These are phyloP conservation scores for Polymixis lichenea DNA, from an alignment of 2,888 invertebrate species.

Conservation along the genomic window DNA sequence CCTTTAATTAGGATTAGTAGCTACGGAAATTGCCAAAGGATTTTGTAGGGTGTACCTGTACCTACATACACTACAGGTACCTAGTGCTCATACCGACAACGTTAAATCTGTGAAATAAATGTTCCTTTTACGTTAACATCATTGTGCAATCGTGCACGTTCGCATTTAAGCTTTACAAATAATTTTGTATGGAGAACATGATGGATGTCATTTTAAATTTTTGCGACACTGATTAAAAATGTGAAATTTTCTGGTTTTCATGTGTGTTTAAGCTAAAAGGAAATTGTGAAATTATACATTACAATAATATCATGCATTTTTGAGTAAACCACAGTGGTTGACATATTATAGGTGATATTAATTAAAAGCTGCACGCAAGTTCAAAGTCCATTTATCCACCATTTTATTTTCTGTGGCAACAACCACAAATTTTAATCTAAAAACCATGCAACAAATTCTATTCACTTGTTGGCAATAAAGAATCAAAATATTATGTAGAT, in stretches of 20 bases:
- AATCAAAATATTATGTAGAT: constrained; percentile 57
- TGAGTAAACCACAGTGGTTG: neutral
- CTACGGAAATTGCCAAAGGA: neutral
- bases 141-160: neutral
- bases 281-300: neutral
- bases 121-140: neutral
- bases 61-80: neutral
- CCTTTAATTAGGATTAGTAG: neutral
- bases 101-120: constrained; percentile 9
- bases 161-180: constrained; percentile 21
- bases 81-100: neutral
- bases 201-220: neutral
- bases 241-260: neutral
- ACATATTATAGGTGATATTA: too few relatives aligned
- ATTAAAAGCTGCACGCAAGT: neutral
- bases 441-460: constrained; percentile 25
- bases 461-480: constrained; percentile 33
- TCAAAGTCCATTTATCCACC: neutral
- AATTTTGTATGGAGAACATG: constrained; percentile 6
- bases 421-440: neutral
- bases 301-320: neutral
- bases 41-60: neutral
- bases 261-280: neutral
- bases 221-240: neutral
- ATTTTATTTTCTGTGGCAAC: neutral